phyloP scores from a whole-genome alignment of 2,113 vertebrate species.

The Chiloscyllium plagiosum region DNA sequence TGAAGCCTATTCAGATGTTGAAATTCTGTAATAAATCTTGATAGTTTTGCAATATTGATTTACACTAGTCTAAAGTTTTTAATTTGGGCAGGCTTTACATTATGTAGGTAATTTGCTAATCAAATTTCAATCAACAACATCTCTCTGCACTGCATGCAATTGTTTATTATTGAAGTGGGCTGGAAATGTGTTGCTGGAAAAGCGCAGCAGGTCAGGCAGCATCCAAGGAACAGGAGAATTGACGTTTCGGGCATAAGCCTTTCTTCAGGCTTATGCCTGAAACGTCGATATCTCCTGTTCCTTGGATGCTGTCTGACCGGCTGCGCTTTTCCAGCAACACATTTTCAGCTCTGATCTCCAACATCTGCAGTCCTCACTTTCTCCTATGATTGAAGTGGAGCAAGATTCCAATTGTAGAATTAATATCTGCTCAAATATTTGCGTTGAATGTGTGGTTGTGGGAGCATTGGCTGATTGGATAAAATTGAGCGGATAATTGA shows the following conservation, averaged over 20 bases:
- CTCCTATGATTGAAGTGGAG: neutral
- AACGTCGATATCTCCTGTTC: no score
- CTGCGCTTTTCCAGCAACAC: no score
- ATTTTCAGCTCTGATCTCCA: no score
- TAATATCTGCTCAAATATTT: neutral
- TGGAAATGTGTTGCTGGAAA: no score
- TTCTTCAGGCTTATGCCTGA: no score
- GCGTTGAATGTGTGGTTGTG: neutral
- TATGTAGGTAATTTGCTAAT: neutral
- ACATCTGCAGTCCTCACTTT: no score
- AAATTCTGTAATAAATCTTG: neutral
- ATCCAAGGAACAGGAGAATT: no score
- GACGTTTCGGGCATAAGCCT: no score
- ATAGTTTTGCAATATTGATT: neutral
- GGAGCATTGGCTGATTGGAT: neutral
- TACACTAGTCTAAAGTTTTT: neutral
- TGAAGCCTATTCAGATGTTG: neutral
- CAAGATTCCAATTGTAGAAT: neutral
- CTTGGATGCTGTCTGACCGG: no score
- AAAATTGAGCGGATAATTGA: neutral
- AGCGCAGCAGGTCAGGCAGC: no score
- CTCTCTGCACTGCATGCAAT: neutral
- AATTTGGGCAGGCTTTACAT: neutral
- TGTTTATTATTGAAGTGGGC: neutral
- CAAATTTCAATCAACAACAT: neutral